phyloP scores from a whole-genome alignment of 1,140 invertebrate genomes.

The Musca domestica region DNA sequence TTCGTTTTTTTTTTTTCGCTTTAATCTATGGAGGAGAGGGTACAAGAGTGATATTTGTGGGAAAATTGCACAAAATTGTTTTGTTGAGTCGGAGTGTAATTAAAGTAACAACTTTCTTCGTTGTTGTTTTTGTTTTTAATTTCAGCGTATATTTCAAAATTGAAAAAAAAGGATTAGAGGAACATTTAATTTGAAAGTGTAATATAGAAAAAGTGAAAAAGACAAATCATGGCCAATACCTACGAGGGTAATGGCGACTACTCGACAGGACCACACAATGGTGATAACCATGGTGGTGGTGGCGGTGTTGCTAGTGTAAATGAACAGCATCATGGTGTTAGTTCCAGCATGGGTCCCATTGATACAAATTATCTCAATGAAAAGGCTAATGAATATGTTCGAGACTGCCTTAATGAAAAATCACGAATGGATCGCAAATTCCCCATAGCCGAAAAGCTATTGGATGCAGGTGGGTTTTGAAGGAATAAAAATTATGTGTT shows the following conservation, averaged over 20 bases:
- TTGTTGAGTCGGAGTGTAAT: too few relatives aligned
- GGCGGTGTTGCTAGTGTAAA: conserved; percentile 22
- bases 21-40: too few relatives aligned
- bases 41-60: too few relatives aligned
- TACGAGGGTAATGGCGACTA: conserved; percentile 53
- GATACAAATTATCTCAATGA: conserved; percentile 55
- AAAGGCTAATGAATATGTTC: conserved; percentile 74
- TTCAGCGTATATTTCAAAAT: too few relatives aligned
- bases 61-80: too few relatives aligned
- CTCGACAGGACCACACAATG: conserved; percentile 46
- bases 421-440: conserved; percentile 69
- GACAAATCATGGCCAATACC: conserved; percentile 41
- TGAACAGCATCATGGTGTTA: conserved; percentile 5
- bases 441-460: conserved; percentile 66
- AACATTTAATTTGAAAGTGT: too few relatives aligned
- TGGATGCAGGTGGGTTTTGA: conserved; percentile 66
- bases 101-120: too few relatives aligned
- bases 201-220: not conserved
- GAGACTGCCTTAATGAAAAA: conserved; percentile 73
- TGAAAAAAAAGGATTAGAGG: too few relatives aligned
- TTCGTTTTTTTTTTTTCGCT: too few relatives aligned
- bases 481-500: conserved; percentile 3
- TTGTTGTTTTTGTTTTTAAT: too few relatives aligned
- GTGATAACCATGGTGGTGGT: conserved; percentile 40
- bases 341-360: conserved; percentile 29